A percentile compares a stretch with the other conserved stretches of the same genome.
Conservation (phyloP, 2,888 invertebrate species). For the Allolobophora icterica region DNA sequence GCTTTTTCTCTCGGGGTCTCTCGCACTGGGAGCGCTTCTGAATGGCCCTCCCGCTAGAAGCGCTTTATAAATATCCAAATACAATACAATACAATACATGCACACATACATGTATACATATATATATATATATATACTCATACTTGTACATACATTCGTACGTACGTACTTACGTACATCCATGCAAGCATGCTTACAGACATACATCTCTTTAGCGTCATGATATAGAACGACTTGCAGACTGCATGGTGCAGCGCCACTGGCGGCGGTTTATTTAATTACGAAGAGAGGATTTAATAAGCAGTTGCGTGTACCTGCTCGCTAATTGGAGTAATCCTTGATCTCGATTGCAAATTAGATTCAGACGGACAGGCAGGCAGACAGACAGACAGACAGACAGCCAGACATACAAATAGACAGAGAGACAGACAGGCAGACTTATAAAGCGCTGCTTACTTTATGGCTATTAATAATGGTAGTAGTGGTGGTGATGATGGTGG, state of each 20-base stretch:
- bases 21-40: too few relatives aligned
- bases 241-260: background rate
- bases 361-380: background rate
- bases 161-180: conserved; percentile 26
- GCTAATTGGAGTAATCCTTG: conserved; percentile 20
- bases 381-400: conserved; percentile 34
- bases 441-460: background rate
- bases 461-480: too few relatives aligned
- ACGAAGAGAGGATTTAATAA: conserved; percentile 24
- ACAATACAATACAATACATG: too few relatives aligned
- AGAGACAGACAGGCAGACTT: background rate
- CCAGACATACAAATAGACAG: too few relatives aligned
- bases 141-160: background rate
- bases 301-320: conserved; percentile 23
- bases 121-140: too few relatives aligned
- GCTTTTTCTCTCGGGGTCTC: too few relatives aligned
- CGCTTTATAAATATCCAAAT: too few relatives aligned
- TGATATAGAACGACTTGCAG: background rate
- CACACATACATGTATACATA: background rate
- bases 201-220: background rate
- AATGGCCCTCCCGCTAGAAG: too few relatives aligned
- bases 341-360: conserved; percentile 27
- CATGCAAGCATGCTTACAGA: background rate
- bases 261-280: background rate
- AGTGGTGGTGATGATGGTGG: too few relatives aligned